Conservation (phyloP, 92 coral and sea anemone genomes). For the Parazoanthus atlanticus region DNA sequence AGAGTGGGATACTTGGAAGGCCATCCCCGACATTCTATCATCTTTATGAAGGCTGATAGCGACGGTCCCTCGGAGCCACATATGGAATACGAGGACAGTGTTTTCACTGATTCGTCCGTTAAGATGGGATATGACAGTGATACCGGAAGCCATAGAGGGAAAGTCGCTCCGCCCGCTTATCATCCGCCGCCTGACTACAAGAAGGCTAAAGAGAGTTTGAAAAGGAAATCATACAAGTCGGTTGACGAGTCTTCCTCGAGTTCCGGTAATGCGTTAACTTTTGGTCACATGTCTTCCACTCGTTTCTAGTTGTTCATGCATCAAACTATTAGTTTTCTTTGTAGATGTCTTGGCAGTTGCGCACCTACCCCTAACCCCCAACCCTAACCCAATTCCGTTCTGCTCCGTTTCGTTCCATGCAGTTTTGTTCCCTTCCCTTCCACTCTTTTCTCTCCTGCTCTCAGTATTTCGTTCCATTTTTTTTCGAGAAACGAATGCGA, state of each 20-base stretch:
- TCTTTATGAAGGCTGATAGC: conserved; percentile 54
- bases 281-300: background rate
- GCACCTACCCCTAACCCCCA: too few relatives aligned
- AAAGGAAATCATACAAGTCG: conserved; percentile 56
- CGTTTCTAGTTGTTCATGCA: conserved; percentile 28
- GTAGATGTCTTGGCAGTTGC: background rate
- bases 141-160: conserved; percentile 36
- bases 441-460: background rate
- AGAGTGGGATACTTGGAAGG: conserved; percentile 40
- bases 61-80: conserved; percentile 48
- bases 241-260: conserved; percentile 43
- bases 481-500: background rate
- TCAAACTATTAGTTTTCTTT: too few relatives aligned
- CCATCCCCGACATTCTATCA: conserved; percentile 50
- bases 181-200: conserved; percentile 77
- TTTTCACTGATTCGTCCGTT: conserved; percentile 59
- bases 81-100: conserved; percentile 69
- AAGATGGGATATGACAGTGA: conserved; percentile 41
- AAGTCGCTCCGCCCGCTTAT: conserved; percentile 63
- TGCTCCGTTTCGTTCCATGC: too few relatives aligned
- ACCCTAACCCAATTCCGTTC: too few relatives aligned
- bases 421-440: too few relatives aligned
- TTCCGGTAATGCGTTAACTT: conserved; percentile 39
- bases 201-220: conserved; percentile 39
- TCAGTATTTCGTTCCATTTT: background rate